Evolutionary conservation across 2,113 vertebrate genomes (phyloP).

Genomic region (Fregata magnificens): DNA sequence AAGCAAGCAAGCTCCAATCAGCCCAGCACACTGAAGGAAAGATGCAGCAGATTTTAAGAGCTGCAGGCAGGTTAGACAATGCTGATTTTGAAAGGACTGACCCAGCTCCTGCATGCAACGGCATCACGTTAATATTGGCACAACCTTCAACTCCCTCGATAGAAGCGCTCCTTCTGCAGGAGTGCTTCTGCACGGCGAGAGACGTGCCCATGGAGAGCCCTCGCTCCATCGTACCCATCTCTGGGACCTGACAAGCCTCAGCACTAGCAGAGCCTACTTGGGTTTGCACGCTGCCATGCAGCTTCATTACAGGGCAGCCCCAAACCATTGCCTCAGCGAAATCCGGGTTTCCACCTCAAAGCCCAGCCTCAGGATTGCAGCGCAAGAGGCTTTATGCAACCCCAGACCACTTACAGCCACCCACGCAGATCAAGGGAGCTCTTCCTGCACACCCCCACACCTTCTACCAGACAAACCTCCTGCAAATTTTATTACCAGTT

Average conservation of each 20-base stretch:
- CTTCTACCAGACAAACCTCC: neutral
- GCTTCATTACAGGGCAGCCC: neutral
- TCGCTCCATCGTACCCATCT: rapidly evolving
- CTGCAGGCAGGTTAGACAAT: neutral
- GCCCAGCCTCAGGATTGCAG: neutral
- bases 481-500: neutral
- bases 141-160: neutral
- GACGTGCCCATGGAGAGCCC: neutral
- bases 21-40: neutral
- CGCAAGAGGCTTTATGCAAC: rapidly evolving
- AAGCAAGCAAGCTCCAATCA: neutral
- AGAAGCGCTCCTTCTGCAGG: rapidly evolving
- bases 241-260: neutral
- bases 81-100: neutral
- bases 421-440: neutral
- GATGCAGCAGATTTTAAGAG: neutral
- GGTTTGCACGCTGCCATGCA: rapidly evolving
- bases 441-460: neutral
- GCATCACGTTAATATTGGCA: rapidly evolving
- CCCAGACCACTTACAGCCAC: neutral
- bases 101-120: neutral
- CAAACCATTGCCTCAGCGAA: rapidly evolving
- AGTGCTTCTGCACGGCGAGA: rapidly evolving
- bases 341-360: neutral
- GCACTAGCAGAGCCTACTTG: neutral